Conservation (phyloP, 2,113 vertebrate species). For the Seriola dumerili region DNA sequence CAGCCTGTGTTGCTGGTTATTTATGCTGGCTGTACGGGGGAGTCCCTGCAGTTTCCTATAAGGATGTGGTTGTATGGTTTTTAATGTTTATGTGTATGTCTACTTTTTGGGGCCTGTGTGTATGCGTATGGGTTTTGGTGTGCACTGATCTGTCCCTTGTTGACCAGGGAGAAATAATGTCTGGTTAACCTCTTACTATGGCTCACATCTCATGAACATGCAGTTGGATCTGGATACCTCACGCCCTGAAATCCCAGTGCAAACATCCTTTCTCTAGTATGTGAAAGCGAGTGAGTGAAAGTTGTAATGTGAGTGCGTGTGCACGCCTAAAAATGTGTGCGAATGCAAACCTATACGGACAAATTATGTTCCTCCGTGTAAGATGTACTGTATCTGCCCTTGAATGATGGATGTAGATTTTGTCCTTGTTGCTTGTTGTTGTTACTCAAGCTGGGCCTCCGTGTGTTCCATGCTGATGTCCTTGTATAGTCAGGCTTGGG, state of each 20-base stretch:
- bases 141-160: slow-evolving; percentile 26
- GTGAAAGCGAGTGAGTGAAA: slow-evolving; percentile 43
- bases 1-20: slow-evolving; percentile 89
- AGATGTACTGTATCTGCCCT: slow-evolving; percentile 67
- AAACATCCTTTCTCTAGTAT: slow-evolving; percentile 54
- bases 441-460: slow-evolving; percentile 69
- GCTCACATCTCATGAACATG: slow-evolving; percentile 62
- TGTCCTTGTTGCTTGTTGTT: slow-evolving; percentile 80
- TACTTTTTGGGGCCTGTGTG: slow-evolving; percentile 18
- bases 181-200: slow-evolving; percentile 71
- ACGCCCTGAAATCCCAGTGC: slow-evolving; percentile 50
- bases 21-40: slow-evolving; percentile 83
- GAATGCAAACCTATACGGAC: slow-evolving; percentile 52
- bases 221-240: slow-evolving; percentile 39
- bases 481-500: slow-evolving; percentile 80
- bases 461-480: slow-evolving; percentile 78
- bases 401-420: slow-evolving; percentile 81
- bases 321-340: slow-evolving; percentile 29
- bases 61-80: slow-evolving; percentile 46
- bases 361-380: slow-evolving; percentile 65
- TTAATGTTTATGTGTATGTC: slow-evolving; percentile 38
- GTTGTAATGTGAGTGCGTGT: slow-evolving; percentile 15
- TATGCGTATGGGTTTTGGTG: slow-evolving; percentile 33
- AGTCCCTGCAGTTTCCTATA: slow-evolving; percentile 63
- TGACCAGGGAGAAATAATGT: slow-evolving; percentile 51